A percentile compares a stretch with the other conserved stretches of the same genome.
Conservation (phyloP, 2,113 vertebrate genomes). For the Aldabrachelys gigantea region DNA sequence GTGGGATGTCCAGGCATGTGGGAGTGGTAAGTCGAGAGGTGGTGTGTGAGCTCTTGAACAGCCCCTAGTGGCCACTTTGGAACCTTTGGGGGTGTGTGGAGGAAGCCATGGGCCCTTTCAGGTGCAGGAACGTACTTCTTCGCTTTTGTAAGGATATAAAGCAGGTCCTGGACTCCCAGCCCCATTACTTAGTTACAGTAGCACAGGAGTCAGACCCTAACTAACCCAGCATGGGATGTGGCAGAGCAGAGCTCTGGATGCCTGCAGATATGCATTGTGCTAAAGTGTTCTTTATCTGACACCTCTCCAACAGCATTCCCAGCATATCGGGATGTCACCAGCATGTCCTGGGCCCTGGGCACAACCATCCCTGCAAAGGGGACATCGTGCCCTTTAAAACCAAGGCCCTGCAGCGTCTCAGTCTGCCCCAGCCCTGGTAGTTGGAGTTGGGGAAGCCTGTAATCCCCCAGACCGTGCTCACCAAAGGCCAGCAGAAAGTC, state of each 20-base stretch:
- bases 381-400: not conserved
- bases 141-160: not conserved
- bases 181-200: not conserved
- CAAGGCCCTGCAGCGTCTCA: not conserved
- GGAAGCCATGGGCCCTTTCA: not conserved
- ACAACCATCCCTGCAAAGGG: accelerated
- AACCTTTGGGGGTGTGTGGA: not conserved
- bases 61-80: not conserved
- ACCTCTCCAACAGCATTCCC: accelerated
- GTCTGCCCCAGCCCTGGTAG: not conserved
- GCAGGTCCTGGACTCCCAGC: not conserved
- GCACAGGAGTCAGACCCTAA: not conserved
- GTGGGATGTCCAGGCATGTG: not conserved
- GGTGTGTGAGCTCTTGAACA: not conserved
- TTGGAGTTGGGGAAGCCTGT: accelerated
- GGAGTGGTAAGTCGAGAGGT: not conserved
- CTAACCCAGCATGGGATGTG: accelerated
- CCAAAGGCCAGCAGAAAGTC: not conserved
- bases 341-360: not conserved
- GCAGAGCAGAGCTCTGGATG: not conserved
- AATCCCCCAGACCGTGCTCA: too few species aligned
- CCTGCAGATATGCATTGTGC: not conserved
- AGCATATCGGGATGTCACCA: not conserved
- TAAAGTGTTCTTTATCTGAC: not conserved
- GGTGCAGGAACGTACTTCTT: not conserved